Percentiles rank a stretch among this genome's conserved stretches.
These are phyloP conservation scores for Heterocephalus glaber DNA, from an alignment of 2,113 vertebrate genomes.

Conservation along the genomic window DNA sequence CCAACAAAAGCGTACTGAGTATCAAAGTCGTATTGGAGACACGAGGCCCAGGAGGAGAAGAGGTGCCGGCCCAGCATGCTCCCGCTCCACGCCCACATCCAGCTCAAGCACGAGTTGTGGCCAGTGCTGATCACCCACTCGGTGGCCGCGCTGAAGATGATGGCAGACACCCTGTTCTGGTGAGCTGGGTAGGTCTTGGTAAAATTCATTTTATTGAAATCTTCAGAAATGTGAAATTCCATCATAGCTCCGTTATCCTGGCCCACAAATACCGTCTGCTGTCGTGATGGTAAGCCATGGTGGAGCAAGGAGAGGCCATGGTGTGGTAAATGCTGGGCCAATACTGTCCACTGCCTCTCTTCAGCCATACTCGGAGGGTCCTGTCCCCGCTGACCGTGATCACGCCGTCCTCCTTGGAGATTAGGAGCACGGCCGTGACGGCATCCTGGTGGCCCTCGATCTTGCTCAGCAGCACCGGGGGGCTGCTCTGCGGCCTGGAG, in stretches of 20 bases:
- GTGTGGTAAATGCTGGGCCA: slow-evolving; percentile 98
- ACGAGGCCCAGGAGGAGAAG: slow-evolving; percentile 95
- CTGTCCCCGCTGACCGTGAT: too few relatives aligned
- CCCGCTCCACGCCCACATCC: slow-evolving; percentile 97
- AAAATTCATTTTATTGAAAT: too few relatives aligned
- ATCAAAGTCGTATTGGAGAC: slow-evolving; percentile 94
- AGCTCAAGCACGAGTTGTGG: slow-evolving; percentile 96
- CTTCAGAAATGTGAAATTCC: too few relatives aligned
- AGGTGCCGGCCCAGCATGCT: slow-evolving; percentile 93
- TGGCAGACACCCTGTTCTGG: slow-evolving; percentile 94
- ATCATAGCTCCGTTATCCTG: too few relatives aligned
- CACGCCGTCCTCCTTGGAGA: too few relatives aligned
- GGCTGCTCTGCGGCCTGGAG: neutral
- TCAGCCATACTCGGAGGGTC: slow-evolving; percentile 96
- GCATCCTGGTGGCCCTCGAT: neutral
- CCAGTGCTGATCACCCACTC: slow-evolving; percentile 97
- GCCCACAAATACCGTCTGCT: too few relatives aligned
- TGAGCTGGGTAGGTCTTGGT: too few relatives aligned
- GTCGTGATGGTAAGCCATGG: too few relatives aligned
- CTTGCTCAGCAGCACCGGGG: neutral
- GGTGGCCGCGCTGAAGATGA: slow-evolving; percentile 91
- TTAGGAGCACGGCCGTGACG: too few relatives aligned
- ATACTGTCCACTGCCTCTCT: slow-evolving; percentile 97
- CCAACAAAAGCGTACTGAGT: slow-evolving; percentile 96
- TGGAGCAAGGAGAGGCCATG: too few relatives aligned